phyloP scores from a whole-genome alignment of 2,888 invertebrate species.

The Acleris cristana region DNA sequence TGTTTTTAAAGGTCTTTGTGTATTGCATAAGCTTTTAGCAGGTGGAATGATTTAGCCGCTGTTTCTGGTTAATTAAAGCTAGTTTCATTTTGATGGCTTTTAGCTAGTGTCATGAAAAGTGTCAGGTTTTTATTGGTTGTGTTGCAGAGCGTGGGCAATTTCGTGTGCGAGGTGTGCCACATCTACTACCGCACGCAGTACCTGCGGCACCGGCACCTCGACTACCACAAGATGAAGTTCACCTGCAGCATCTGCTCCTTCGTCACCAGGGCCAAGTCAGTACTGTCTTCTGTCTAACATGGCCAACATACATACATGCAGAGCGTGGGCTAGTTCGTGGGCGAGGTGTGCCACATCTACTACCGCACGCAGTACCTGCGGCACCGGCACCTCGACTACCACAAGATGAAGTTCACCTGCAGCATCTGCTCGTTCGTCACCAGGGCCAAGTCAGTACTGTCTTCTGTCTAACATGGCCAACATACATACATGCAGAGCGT shows the following conservation, averaged over 20 bases:
- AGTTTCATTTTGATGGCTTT: no score
- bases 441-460: slow-evolving; percentile 17
- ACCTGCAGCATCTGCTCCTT: slow-evolving; percentile 24
- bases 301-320: no score
- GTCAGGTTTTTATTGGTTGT: neutral
- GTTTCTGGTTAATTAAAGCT: no score
- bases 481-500: no score
- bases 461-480: no score
- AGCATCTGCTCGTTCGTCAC: slow-evolving; percentile 27
- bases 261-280: slow-evolving; percentile 26
- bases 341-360: slow-evolving; percentile 26
- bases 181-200: slow-evolving; percentile 23
- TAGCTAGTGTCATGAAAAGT: no score
- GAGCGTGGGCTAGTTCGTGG: slow-evolving; percentile 23
- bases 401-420: slow-evolving; percentile 29
- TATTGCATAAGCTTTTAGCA: neutral
- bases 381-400: slow-evolving; percentile 26
- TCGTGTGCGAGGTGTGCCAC: slow-evolving; percentile 30
- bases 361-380: slow-evolving; percentile 26
- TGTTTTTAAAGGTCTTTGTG: no score
- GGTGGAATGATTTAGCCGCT: no score
- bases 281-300: neutral
- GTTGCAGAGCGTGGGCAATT: slow-evolving; percentile 21
- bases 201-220: slow-evolving; percentile 20
- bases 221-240: slow-evolving; percentile 32